These are phyloP conservation scores for Drosophila robusta DNA, from an alignment of 2,888 invertebrate species.

Conservation along the genomic window DNA sequence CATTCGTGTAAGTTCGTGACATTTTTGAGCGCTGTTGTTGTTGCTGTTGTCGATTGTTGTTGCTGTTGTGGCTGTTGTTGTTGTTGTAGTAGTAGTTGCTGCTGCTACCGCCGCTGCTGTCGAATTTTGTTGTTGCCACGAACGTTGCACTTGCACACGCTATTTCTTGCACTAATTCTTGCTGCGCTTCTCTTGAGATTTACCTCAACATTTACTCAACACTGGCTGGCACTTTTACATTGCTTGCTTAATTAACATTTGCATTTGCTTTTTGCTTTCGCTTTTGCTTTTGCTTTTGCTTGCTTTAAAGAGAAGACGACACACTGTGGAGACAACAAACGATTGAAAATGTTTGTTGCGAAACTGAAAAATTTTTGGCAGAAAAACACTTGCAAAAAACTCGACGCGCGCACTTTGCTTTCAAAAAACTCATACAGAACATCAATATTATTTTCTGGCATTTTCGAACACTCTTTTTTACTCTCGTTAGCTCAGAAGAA, in stretches of 20 bases:
- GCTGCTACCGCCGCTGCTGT: constrained; percentile 14
- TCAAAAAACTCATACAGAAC: constrained; percentile 31
- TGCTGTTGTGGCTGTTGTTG: constrained; percentile 36
- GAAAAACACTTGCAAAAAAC: constrained; percentile 81
- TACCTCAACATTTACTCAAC: constrained; percentile 42
- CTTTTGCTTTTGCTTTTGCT: constrained; percentile 46
- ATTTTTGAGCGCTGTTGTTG: constrained; percentile 63
- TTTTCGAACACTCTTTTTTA: constrained; percentile 75
- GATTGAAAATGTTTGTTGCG: constrained; percentile 65
- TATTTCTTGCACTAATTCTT: constrained; percentile 48
- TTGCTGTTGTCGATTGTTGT: constrained; percentile 43
- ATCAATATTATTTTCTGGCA: constrained; percentile 41
- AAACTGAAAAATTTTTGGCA: constrained; percentile 67
- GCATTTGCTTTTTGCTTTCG: constrained; percentile 37
- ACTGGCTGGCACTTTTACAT: constrained; percentile 56
- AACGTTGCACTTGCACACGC: constrained; percentile 66
- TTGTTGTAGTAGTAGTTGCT: constrained; percentile 39
- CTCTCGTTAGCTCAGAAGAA: constrained; percentile 27
- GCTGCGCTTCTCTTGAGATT: constrained; percentile 31
- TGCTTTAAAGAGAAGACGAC: constrained; percentile 28
- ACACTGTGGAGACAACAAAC: constrained; percentile 67
- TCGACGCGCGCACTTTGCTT: constrained; percentile 73
- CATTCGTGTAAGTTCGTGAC: constrained; percentile 83
- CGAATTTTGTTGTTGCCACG: constrained; percentile 54
- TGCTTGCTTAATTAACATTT: constrained; percentile 48